Evolutionary conservation across 2,888 invertebrate genomes (phyloP), one percentile per base, ranked within the genome.

Genomic region (Leucozona laternaria): DNA sequence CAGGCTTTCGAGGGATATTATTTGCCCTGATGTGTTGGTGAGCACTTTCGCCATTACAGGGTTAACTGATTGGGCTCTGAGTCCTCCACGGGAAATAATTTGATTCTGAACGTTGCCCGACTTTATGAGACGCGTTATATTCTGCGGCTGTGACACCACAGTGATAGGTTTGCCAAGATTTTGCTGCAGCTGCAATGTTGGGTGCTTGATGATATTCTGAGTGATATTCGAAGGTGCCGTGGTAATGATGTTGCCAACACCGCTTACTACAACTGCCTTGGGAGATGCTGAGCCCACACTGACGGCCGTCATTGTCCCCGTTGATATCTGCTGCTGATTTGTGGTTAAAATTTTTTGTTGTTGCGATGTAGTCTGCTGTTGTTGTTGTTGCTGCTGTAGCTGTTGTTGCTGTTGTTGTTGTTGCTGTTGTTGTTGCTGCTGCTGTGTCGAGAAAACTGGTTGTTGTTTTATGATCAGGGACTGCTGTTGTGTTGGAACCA

Each of bases 41-140:
- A 96, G 92, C 20, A 96, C 94, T 91, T 96, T 96, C 0, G 96
- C 96, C 48, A 96, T 94, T 34, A 96, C 94, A 4, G 95, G 95
- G 40, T 88, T 88, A 25, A 77, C 60, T 2, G 83, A 31, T 60
- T 88, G 88, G 8, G 89, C 79, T 28, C 88, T 71, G 5, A 88
- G 58, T 8, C 88, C 88, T 15, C 81, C 70, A 3, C 81, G 78
- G 2, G 88, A 85, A 10, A 79, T 81, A 15, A 78, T 86, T 58
- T 88, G 89, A 34, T 79, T 88, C 28, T 82, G 80, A 4, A 79
- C 72, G 2, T 79, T 78, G 6, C 72, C 76, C 0, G 89, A 86
- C 57, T 90, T 90, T 15, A 90, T 83, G 10, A 90, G 86, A 6
- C 90, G 88, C 4, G 90, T 89, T 28, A 89, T 88, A 20, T 88